A percentile compares a stretch with the other conserved stretches of the same genome.
Evolutionary conservation across 2,113 vertebrate species (phyloP).

Genomic region (Taurulus bubalis): DNA sequence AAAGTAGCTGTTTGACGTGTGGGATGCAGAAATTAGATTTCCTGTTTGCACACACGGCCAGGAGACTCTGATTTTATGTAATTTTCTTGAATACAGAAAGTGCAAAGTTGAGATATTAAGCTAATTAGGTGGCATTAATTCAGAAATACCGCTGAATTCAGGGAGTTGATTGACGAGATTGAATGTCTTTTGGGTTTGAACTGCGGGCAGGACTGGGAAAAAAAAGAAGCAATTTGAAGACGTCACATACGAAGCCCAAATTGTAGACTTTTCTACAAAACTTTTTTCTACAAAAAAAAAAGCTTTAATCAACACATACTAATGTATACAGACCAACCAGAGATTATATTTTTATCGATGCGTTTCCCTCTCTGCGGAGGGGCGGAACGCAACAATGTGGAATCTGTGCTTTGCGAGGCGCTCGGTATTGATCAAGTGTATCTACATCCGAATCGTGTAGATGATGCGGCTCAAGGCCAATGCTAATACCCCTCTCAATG

Average conservation of each 20-base stretch:
- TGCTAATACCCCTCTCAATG: not conserved
- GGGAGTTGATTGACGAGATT: not conserved
- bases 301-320: too few species aligned
- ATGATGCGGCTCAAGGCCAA: constrained; percentile 44
- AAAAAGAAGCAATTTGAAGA: not conserved
- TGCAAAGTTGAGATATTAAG: not conserved
- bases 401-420: not conserved
- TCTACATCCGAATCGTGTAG: constrained; percentile 16
- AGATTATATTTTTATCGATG: not conserved
- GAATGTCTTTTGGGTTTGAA: not conserved
- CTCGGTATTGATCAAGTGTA: constrained; percentile 47
- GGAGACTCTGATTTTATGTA: not conserved
- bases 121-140: not conserved
- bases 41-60: not conserved
- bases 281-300: too few species aligned
- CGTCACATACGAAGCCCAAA: not conserved
- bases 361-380: not conserved
- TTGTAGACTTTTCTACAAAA: too few species aligned
- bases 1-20: constrained; percentile 14
- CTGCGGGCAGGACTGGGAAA: not conserved
- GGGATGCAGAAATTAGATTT: constrained; percentile 22
- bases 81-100: not conserved
- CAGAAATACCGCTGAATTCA: not conserved
- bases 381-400: not conserved
- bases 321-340: not conserved